A percentile compares a stretch with the other conserved stretches of the same genome.
Evolutionary conservation across 2,797 vertebrate species (phyloP).

Genomic region (Sebastolobus alascanus): DNA sequence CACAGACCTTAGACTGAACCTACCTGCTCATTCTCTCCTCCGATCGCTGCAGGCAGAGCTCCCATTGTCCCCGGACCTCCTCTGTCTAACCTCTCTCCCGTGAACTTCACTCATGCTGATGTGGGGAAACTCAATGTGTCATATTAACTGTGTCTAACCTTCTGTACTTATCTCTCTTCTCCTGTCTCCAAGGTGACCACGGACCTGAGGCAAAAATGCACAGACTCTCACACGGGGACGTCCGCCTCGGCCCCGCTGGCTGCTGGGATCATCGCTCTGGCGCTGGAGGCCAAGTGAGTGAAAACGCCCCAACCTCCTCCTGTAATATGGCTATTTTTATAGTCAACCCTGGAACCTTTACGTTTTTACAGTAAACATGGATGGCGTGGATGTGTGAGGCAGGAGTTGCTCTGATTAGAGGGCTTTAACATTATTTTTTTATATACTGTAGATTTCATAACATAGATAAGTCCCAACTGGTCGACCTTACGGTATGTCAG

Average conservation of each 20-base stretch:
- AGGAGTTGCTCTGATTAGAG: neutral
- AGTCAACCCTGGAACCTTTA: neutral
- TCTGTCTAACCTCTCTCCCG: slow-evolving; percentile 2
- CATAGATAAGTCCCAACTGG: neutral
- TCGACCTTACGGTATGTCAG: neutral
- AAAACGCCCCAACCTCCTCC: neutral
- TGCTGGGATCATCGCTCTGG: slow-evolving; percentile 95
- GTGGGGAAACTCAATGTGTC: slow-evolving; percentile 37
- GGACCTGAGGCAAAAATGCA: slow-evolving; percentile 96
- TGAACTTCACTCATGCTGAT: slow-evolving; percentile 34
- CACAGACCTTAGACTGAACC: slow-evolving; percentile 53
- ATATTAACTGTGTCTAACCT: slow-evolving; percentile 28
- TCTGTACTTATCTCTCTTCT: slow-evolving; percentile 24
- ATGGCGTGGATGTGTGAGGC: neutral
- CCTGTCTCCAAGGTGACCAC: slow-evolving; percentile 91
- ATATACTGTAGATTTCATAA: too few relatives aligned
- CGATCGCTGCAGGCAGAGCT: slow-evolving; percentile 41
- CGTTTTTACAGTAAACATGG: neutral
- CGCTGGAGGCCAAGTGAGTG: slow-evolving; percentile 90
- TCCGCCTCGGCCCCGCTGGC: slow-evolving; percentile 96
- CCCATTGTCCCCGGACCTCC: slow-evolving; percentile 15
- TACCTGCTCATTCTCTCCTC: slow-evolving; percentile 20
- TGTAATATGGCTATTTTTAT: neutral
- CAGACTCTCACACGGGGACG: slow-evolving; percentile 96
- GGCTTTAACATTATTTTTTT: neutral